Evolutionary conservation across 2,113 vertebrate species (phyloP), one percentile per base, ranked within the genome.

Genomic region (Paracanthobrama guichenoti): DNA sequence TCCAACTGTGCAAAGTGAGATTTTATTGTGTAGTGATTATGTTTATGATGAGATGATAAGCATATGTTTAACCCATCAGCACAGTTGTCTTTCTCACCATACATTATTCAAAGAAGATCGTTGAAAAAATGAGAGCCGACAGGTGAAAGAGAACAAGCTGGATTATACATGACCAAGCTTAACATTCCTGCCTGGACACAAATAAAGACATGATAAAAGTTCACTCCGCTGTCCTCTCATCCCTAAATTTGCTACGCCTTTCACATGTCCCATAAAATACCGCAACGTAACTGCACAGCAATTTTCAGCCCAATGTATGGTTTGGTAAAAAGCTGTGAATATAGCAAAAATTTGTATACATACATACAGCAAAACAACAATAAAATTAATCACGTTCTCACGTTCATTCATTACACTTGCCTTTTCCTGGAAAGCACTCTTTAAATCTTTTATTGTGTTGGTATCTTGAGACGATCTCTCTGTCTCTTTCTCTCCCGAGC

Each of bases 181-280:
- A 24, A 77, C 24, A 74, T 60, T 69, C 76, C 57, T 69, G 57
- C n/a, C 26, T 57, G 67, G 8, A 55, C 74, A 72, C 53, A 87
- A 86, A 72, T 84, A 78, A 85, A 82, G 57, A 48, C 31, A 72
- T 64, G 48, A 73, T 73, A 77, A 67, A 71, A 66, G 26, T 60
- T 66, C 53, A 78, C 57, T 24, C 79, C 39, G 6, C 69, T 76
- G 77, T 69, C 60, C 35, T 55, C 74, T 66, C 69, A 59, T 73
- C 31, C 72, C 57, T 12, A 4, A 16, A 50, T 50, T 50, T 13
- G 59, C 75, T 78, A 59, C 11, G 2, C 20, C 22, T 73, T 72
- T 72, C 69, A 72, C 42, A 72, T 18, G 8, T 77, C 48, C 5
- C 50, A 55, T 55, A 39, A 55, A 35, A 55, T 8, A 77, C 74